These are phyloP conservation scores for Gambusia yucatana DNA, from an alignment of 2,797 vertebrate genomes.

Conservation along the genomic window DNA sequence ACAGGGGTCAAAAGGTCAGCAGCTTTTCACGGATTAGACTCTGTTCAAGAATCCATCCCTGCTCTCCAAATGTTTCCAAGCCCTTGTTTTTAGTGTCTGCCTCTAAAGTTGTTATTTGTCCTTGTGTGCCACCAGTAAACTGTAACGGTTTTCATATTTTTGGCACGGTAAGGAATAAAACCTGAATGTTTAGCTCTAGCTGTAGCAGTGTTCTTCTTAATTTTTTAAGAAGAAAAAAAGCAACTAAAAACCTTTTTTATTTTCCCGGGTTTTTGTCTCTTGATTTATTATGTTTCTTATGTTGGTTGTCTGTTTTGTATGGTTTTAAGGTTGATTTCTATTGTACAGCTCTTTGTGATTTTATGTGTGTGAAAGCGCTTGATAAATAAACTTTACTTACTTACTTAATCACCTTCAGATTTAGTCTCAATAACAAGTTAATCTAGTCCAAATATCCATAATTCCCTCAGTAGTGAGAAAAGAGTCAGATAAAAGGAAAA, in stretches of 20 bases:
- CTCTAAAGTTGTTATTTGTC: not conserved
- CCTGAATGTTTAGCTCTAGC: not conserved
- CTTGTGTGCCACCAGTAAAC: not conserved
- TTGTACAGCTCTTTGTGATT: no score
- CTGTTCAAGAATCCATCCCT: conserved; percentile 7
- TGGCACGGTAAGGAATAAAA: not conserved
- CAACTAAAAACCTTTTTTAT: no score
- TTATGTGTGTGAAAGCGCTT: no score
- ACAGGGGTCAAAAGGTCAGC: conserved; percentile 44
- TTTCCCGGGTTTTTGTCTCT: no score
- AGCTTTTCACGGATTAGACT: conserved; percentile 52
- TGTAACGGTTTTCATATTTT: not conserved
- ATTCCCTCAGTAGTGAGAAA: not conserved
- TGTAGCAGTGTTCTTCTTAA: not conserved
- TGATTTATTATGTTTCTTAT: no score
- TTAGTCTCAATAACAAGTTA: not conserved
- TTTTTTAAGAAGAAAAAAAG: no score
- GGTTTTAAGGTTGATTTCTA: no score
- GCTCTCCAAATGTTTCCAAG: not conserved
- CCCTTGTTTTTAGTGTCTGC: not conserved
- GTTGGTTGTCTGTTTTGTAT: no score
- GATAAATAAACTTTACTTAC: no score
- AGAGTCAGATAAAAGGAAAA: not conserved
- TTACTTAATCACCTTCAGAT: not conserved
- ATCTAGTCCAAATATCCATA: not conserved